phyloP scores from a whole-genome alignment of 2,113 vertebrate genomes.

The Microtus montanus region DNA sequence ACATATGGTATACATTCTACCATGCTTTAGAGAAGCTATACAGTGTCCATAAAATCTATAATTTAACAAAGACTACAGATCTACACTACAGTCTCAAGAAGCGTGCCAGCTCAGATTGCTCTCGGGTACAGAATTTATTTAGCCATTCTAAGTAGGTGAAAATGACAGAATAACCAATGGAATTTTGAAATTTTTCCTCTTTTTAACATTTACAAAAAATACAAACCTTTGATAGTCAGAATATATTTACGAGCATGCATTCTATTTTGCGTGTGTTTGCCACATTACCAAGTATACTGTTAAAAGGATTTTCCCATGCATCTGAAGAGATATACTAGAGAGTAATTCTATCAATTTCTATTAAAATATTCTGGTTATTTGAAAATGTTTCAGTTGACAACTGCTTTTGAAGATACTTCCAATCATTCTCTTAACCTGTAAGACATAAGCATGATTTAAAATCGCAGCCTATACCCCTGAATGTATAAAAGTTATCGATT shows the following conservation, averaged over 20 bases:
- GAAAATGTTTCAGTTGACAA: background rate
- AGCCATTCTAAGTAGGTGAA: conserved; percentile 49
- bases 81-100: conserved; percentile 15
- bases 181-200: conserved; percentile 31
- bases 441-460: background rate
- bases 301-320: background rate
- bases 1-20: conserved; percentile 60
- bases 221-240: background rate
- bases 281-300: background rate
- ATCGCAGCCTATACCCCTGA: background rate
- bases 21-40: conserved; percentile 47
- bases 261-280: background rate
- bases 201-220: conserved; percentile 1
- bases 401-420: conserved; percentile 28
- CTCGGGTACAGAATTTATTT: conserved; percentile 3
- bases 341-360: background rate
- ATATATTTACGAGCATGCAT: background rate
- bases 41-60: conserved; percentile 57
- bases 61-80: conserved; percentile 57
- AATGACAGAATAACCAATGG: background rate
- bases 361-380: background rate
- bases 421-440: conserved; percentile 18
- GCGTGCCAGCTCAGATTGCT: conserved; percentile 35
- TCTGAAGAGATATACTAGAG: background rate
- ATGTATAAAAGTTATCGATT: background rate